Conservation (phyloP, 1,140 invertebrate species). For the Wiebesia pumilae region DNA sequence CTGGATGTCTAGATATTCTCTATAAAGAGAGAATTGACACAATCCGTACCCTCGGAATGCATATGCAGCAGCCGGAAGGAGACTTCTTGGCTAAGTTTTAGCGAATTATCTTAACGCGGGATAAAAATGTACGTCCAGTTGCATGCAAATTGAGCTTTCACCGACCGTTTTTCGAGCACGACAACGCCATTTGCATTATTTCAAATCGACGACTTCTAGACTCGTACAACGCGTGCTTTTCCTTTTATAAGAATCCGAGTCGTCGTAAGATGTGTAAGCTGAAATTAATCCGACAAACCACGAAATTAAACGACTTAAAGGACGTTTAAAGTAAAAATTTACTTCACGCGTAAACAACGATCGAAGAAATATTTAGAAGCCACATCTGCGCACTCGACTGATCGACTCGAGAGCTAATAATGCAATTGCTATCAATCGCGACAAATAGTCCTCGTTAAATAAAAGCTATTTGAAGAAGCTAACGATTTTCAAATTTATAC, state of each 20-base stretch:
- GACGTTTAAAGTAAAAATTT: too few species aligned
- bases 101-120: background rate
- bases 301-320: too few species aligned
- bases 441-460: background rate
- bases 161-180: background rate
- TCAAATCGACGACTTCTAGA: background rate
- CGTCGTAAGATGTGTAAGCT: too few species aligned
- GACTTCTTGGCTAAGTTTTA: background rate
- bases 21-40: conserved; percentile 71
- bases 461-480: background rate
- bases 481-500: background rate
- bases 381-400: too few species aligned
- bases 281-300: too few species aligned
- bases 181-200: background rate
- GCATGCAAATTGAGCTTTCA: background rate
- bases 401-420: background rate
- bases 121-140: conserved; percentile 39
- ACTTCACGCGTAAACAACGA: too few species aligned
- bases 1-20: conserved; percentile 72
- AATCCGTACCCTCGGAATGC: conserved; percentile 59
- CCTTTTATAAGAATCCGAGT: too few species aligned
- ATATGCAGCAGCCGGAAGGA: background rate
- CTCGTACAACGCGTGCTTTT: background rate
- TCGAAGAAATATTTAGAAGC: too few species aligned
- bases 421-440: background rate